Conservation (phyloP, 2,113 vertebrate genomes). For the Crotalus tigris region DNA sequence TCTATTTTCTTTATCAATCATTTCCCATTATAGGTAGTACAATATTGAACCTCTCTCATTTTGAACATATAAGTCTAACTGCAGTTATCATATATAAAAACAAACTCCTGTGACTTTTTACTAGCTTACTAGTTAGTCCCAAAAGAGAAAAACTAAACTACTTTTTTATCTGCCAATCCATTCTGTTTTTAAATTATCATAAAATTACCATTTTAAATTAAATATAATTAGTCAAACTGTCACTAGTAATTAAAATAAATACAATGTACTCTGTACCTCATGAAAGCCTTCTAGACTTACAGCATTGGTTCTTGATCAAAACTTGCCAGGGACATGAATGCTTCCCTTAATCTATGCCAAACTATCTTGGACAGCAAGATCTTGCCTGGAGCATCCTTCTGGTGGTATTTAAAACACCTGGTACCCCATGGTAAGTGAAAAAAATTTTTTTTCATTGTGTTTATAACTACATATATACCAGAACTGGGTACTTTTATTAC, state of each 20-base stretch:
- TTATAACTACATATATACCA: constrained; percentile 41
- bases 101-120: background rate
- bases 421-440: constrained; percentile 60
- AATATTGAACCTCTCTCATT: background rate
- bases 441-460: constrained; percentile 45
- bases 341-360: constrained; percentile 74
- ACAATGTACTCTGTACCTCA: constrained; percentile 61
- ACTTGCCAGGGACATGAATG: constrained; percentile 72
- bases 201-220: constrained; percentile 79
- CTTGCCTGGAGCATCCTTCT: constrained; percentile 76
- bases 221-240: constrained; percentile 74
- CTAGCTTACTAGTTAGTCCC: background rate
- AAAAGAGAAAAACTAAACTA: constrained; percentile 6
- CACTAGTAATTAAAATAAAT: constrained; percentile 58
- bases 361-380: constrained; percentile 66
- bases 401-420: constrained; percentile 77
- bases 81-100: background rate
- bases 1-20: background rate
- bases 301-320: constrained; percentile 76
- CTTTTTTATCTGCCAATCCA: constrained; percentile 22
- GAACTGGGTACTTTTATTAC: constrained; percentile 24
- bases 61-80: background rate
- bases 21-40: background rate
- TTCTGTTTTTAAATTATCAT: constrained; percentile 66
- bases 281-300: constrained; percentile 71